phyloP scores from a whole-genome alignment of 2,797 vertebrate species.

The Esox masquinongy region DNA sequence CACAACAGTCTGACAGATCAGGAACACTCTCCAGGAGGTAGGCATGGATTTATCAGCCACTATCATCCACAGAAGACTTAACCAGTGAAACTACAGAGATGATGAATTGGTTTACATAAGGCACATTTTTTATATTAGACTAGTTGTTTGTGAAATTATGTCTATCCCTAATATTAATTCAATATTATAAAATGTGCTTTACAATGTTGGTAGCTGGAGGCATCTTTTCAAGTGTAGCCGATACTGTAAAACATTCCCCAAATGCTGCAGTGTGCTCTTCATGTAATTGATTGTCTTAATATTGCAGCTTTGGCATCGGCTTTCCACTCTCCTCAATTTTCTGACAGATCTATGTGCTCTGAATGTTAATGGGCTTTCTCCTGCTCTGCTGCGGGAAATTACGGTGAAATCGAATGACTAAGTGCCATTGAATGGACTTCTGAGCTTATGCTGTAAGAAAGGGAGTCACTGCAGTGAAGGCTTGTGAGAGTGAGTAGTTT shows the following conservation, averaged over 20 bases:
- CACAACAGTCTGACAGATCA: too few relatives aligned
- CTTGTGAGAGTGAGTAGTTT: conserved; percentile 14
- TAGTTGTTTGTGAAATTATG: too few relatives aligned
- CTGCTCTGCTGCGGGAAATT: conserved; percentile 51
- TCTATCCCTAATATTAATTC: not conserved
- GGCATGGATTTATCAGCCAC: too few relatives aligned
- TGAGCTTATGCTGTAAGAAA: conserved; percentile 14
- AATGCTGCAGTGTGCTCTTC: conserved; percentile 34
- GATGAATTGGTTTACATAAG: too few relatives aligned
- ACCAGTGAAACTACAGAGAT: too few relatives aligned
- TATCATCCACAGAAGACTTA: too few relatives aligned
- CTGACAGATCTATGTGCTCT: conserved; percentile 43
- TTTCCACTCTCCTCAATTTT: conserved; percentile 30
- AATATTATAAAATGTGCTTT: not conserved
- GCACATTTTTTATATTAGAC: too few relatives aligned
- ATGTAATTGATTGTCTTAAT: conserved; percentile 63
- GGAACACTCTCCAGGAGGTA: too few relatives aligned
- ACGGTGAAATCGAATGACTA: conserved; percentile 39
- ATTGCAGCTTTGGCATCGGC: conserved; percentile 58
- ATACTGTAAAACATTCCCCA: conserved; percentile 19
- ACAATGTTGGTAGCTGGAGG: conserved; percentile 12
- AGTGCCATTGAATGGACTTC: conserved; percentile 40
- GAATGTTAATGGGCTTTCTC: conserved; percentile 64
- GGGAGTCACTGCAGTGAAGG: conserved; percentile 17
- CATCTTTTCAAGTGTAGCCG: conserved; percentile 9